Evolutionary conservation across 1,140 invertebrate genomes (phyloP).

Genomic region (Mamestra configurata): DNA sequence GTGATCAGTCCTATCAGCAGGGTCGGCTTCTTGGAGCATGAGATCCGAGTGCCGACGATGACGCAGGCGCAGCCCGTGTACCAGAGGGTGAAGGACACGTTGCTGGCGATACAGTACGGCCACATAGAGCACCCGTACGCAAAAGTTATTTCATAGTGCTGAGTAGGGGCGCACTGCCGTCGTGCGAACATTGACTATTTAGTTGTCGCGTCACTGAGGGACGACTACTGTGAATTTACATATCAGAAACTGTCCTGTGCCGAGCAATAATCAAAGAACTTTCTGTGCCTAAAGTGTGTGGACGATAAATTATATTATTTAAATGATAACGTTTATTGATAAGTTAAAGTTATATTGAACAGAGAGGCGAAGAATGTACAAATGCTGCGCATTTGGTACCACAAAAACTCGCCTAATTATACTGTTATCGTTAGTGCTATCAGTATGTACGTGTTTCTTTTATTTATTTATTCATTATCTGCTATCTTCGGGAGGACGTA

Average conservation of each 20-base stretch:
- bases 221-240: constrained; percentile 42
- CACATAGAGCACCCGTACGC: constrained; percentile 94
- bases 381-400: constrained; percentile 52
- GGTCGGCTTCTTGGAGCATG: constrained; percentile 92
- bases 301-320: constrained; percentile 55
- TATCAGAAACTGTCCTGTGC: constrained; percentile 40
- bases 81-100: constrained; percentile 91
- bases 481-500: constrained; percentile 45
- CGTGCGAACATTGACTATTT: constrained; percentile 31
- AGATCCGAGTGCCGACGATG: constrained; percentile 93
- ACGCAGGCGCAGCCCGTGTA: constrained; percentile 91
- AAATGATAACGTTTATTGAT: constrained; percentile 56
- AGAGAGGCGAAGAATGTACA: constrained; percentile 36
- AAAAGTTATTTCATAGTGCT: constrained; percentile 84
- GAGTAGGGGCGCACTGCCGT: constrained; percentile 16
- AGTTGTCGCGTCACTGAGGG: constrained; percentile 17
- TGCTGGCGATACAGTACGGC: constrained; percentile 96
- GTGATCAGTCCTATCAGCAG: constrained; percentile 96
- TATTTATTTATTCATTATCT: constrained; percentile 52
- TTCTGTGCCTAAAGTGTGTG: constrained; percentile 52
- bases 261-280: constrained; percentile 48
- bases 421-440: constrained; percentile 47
- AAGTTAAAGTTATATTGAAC: constrained; percentile 55
- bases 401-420: constrained; percentile 48
- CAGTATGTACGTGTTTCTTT: constrained; percentile 38